Evolutionary conservation across 2,888 invertebrate species (phyloP).

Genomic region (Ernsta delagoae): DNA sequence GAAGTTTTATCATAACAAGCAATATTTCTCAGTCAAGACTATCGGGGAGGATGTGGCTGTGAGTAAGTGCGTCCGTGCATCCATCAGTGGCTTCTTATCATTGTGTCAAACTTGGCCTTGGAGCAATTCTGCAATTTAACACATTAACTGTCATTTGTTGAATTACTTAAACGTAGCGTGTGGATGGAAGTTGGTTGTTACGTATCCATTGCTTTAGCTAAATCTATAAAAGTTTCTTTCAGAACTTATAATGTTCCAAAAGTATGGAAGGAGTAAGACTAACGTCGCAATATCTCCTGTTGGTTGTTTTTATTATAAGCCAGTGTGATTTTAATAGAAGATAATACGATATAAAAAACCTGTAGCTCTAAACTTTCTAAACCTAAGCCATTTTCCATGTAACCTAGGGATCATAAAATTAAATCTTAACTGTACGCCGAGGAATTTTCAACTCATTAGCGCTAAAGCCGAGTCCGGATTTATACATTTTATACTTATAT

Average conservation of each 20-base stretch:
- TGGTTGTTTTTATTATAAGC: no score
- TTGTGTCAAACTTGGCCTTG: conserved; percentile 33
- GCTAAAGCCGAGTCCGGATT: conserved; percentile 13
- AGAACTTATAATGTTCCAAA: no score
- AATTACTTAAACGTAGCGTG: conserved; percentile 13
- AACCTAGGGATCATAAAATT: conserved; percentile 14
- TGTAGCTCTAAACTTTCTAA: background rate
- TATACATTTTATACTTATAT: conserved; percentile 31
- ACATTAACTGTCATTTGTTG: conserved; percentile 30
- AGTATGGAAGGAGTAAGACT: no score
- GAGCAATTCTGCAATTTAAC: conserved; percentile 36
- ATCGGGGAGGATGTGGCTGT: conserved; percentile 27
- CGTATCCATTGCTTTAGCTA: background rate
- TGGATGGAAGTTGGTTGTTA: background rate
- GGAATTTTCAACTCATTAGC: conserved; percentile 33
- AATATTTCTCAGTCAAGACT: conserved; percentile 32
- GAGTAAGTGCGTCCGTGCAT: conserved; percentile 7
- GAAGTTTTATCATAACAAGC: conserved; percentile 23
- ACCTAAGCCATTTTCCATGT: conserved; percentile 7
- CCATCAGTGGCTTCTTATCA: conserved; percentile 35
- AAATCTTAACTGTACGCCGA: background rate
- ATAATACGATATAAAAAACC: background rate
- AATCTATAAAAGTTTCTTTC: no score
- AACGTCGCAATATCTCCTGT: no score
- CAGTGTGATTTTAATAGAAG: background rate